A percentile compares a stretch with the other conserved stretches of the same genome.
Evolutionary conservation across 2,888 invertebrate species (phyloP).

Genomic region (Ectemnius cavifrons): DNA sequence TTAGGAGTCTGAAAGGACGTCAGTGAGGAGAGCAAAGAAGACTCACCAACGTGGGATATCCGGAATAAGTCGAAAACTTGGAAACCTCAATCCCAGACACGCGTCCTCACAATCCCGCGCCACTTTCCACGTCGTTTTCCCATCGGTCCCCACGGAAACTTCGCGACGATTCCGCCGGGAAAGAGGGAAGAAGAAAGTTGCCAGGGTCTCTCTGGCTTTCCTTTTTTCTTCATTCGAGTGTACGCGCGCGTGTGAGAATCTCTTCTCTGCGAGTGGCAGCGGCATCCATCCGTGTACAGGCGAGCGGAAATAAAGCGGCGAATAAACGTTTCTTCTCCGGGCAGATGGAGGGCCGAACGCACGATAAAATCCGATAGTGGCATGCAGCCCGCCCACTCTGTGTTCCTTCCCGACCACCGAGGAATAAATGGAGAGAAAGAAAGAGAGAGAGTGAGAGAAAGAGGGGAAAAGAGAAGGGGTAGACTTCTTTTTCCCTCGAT

Average conservation of each 20-base stretch:
- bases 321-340: constrained; percentile 58
- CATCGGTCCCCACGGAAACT: constrained; percentile 29
- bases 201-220: constrained; percentile 26
- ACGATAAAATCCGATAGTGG: constrained; percentile 65
- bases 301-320: constrained; percentile 56
- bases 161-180: neutral
- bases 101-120: constrained; percentile 25
- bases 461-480: too few relatives aligned
- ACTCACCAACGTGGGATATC: neutral
- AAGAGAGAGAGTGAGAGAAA: too few relatives aligned
- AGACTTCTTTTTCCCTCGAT: neutral
- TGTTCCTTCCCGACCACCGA: constrained; percentile 26
- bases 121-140: constrained; percentile 46
- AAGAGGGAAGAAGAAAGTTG: constrained; percentile 41
- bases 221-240: too few relatives aligned
- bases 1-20: too few relatives aligned
- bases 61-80: constrained; percentile 12
- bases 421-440: too few relatives aligned
- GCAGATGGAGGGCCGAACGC: constrained; percentile 57
- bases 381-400: constrained; percentile 43
- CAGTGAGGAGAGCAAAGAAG: too few relatives aligned
- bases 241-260: constrained; percentile 5
- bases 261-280: neutral
- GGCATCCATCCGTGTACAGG: constrained; percentile 44
- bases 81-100: constrained; percentile 8